Evolutionary conservation across 2,113 vertebrate genomes (phyloP).

Genomic region (Cebidichthys violaceus): DNA sequence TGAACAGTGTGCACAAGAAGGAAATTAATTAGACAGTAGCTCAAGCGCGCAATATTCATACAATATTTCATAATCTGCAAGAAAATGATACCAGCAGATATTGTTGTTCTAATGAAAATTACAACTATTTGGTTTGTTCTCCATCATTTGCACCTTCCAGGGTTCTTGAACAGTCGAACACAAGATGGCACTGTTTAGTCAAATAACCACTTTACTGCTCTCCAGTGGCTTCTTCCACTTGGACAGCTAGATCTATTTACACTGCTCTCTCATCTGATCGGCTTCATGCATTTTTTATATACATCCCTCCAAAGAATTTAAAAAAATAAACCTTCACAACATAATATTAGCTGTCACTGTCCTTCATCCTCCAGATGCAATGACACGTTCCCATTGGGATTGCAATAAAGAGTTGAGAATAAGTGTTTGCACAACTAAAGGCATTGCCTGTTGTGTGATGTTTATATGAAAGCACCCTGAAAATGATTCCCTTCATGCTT

Average conservation of each 20-base stretch:
- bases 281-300: conserved; percentile 18
- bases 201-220: conserved; percentile 20
- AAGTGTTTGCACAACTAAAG: conserved; percentile 29
- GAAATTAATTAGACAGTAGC: not conserved
- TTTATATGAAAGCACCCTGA: conserved; percentile 57
- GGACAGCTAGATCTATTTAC: not conserved
- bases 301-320: not conserved
- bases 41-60: not conserved
- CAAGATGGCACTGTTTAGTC: conserved; percentile 80
- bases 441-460: conserved; percentile 28
- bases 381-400: not conserved
- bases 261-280: not conserved
- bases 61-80: not conserved
- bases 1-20: not conserved
- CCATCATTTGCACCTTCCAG: not conserved
- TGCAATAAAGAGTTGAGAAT: conserved; percentile 19
- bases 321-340: conserved; percentile 16
- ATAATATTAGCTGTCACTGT: conserved; percentile 1
- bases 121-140: not conserved
- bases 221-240: conserved; percentile 9
- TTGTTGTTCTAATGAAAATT: not conserved
- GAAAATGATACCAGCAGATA: not conserved
- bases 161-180: conserved; percentile 30
- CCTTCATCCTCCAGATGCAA: not conserved
- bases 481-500: conserved; percentile 49